Conservation (phyloP, 2,113 vertebrate species). For the Charadrius vociferus region DNA sequence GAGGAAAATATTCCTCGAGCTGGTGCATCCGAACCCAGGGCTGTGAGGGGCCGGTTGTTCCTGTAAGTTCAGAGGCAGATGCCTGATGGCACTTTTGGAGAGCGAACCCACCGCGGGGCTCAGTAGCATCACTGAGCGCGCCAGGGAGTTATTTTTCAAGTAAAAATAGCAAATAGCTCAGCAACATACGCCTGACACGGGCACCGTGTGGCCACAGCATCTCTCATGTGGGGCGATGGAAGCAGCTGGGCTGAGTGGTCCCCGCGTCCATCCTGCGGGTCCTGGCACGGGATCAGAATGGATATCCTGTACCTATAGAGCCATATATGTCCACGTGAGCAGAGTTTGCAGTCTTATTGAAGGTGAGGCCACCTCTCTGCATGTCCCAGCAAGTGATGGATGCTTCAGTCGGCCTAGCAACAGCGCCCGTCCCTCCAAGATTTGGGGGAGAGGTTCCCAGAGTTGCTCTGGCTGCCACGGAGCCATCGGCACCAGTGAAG, state of each 20-base stretch:
- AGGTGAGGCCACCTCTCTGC: background rate
- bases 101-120: background rate
- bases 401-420: background rate
- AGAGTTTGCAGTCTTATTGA: background rate
- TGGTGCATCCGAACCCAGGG: accelerated
- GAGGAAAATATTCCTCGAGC: background rate
- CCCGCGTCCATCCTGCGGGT: accelerated
- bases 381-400: background rate
- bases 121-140: background rate
- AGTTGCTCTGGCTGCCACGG: background rate
- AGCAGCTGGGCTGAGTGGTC: background rate
- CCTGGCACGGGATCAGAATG: accelerated
- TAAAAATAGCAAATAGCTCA: background rate
- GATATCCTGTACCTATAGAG: accelerated
- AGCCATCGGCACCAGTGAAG: accelerated
- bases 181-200: background rate
- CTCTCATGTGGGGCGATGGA: background rate
- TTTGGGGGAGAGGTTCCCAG: too few species aligned
- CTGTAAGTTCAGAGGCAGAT: background rate
- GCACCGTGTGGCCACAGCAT: background rate
- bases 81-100: background rate
- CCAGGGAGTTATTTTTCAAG: background rate
- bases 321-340: accelerated
- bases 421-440: background rate
- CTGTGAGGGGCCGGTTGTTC: background rate